phyloP scores from a whole-genome alignment of 2,888 invertebrate genomes.

The Himalopsyche anomala region DNA sequence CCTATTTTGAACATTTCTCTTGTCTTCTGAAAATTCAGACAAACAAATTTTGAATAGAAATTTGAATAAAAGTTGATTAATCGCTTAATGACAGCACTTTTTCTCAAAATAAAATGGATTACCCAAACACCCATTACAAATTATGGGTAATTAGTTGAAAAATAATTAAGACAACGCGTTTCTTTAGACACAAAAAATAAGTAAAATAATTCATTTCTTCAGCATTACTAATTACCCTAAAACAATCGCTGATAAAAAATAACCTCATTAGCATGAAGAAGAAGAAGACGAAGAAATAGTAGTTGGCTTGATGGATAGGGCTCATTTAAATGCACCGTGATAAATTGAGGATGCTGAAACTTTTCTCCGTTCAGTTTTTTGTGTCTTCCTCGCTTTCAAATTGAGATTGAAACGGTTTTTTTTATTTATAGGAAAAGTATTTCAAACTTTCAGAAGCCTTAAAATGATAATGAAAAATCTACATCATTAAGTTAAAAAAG shows the following conservation, averaged over 20 bases:
- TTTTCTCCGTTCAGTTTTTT: conserved; percentile 49
- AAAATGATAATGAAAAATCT: conserved; percentile 58
- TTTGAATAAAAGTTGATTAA: background rate
- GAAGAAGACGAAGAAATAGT: conserved; percentile 20
- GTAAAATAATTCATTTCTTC: conserved; percentile 38
- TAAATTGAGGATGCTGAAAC: conserved; percentile 51
- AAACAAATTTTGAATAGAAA: too few species aligned
- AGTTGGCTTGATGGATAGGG: conserved; percentile 44
- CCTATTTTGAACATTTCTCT: too few species aligned
- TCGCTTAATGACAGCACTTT: background rate
- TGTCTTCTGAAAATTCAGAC: too few species aligned
- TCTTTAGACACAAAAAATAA: background rate
- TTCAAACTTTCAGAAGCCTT: conserved; percentile 45
- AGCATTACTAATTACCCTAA: conserved; percentile 45
- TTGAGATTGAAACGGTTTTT: conserved; percentile 47
- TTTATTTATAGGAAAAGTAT: conserved; percentile 36
- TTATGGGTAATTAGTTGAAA: background rate
- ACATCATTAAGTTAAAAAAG: conserved; percentile 53
- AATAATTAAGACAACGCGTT: background rate
- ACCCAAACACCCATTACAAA: background rate
- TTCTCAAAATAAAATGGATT: background rate
- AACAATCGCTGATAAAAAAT: conserved; percentile 50
- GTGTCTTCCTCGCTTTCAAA: conserved; percentile 45
- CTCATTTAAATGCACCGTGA: conserved; percentile 59
- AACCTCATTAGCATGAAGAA: conserved; percentile 18